These are phyloP conservation scores for Atopsyche davidsoni DNA, from an alignment of 1,140 invertebrate species.

Conservation along the genomic window DNA sequence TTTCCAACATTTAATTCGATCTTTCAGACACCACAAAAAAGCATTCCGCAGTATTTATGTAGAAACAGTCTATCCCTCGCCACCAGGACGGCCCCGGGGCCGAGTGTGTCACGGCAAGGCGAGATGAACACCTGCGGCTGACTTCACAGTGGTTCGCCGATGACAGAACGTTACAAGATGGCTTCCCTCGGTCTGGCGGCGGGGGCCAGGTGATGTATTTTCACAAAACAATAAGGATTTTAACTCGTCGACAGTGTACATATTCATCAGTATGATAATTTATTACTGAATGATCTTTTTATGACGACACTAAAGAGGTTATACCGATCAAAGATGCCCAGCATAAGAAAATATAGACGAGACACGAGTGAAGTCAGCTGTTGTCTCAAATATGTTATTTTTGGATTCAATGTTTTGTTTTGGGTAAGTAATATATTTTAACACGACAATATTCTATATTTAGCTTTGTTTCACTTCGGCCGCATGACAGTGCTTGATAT, in stretches of 20 bases:
- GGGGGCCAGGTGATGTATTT: slow-evolving; percentile 21
- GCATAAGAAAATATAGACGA: slow-evolving; percentile 66
- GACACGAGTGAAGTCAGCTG: slow-evolving; percentile 93
- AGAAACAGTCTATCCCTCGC: too few relatives aligned
- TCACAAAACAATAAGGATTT: slow-evolving; percentile 11
- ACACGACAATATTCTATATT: too few relatives aligned
- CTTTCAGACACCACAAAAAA: too few relatives aligned
- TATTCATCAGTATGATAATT: slow-evolving; percentile 21
- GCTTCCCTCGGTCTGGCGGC: slow-evolving; percentile 17
- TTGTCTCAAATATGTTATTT: slow-evolving; percentile 95
- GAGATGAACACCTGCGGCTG: too few relatives aligned
- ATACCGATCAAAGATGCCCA: slow-evolving; percentile 26
- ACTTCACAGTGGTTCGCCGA: too few relatives aligned
- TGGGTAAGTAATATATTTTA: slow-evolving; percentile 73
- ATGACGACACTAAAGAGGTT: slow-evolving; percentile 14
- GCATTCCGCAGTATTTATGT: too few relatives aligned
- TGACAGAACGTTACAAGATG: slow-evolving; percentile 22
- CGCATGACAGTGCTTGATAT: too few relatives aligned
- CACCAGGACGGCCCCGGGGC: too few relatives aligned
- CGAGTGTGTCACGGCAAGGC: too few relatives aligned
- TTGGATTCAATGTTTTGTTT: slow-evolving; percentile 95
- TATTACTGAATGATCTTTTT: slow-evolving; percentile 3
- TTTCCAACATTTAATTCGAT: too few relatives aligned
- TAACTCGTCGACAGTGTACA: slow-evolving; percentile 15
- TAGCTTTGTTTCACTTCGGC: too few relatives aligned